phyloP scores from a whole-genome alignment of 2,797 vertebrate genomes.

The Leptoclinus maculatus region DNA sequence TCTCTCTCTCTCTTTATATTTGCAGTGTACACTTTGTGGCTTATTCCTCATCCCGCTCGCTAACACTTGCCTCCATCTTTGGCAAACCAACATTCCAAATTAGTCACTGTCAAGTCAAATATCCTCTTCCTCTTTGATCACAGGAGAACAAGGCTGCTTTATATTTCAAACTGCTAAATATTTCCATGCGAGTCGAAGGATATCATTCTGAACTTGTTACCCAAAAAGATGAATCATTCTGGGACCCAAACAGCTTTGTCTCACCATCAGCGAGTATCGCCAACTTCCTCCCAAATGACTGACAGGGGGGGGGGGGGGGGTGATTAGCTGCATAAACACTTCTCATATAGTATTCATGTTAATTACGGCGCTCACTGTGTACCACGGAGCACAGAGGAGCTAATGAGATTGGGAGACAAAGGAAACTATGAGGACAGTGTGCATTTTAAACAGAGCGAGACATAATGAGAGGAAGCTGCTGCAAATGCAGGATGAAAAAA shows the following conservation, averaged over 20 bases:
- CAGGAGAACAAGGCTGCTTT: neutral
- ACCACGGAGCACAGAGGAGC: slow-evolving; percentile 27
- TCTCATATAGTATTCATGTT: slow-evolving; percentile 44
- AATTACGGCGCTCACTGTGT: slow-evolving; percentile 38
- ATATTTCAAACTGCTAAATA: slow-evolving; percentile 13
- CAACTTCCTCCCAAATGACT: slow-evolving; percentile 37
- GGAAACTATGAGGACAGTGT: slow-evolving; percentile 46
- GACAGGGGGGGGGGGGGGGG: slow-evolving; percentile 14
- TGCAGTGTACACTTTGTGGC: slow-evolving; percentile 60
- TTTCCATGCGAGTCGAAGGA: neutral
- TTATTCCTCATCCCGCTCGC: slow-evolving; percentile 39
- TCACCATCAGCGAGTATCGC: slow-evolving; percentile 22
- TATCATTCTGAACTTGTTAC: slow-evolving; percentile 9
- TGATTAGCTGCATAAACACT: slow-evolving; percentile 56
- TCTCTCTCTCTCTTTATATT: slow-evolving; percentile 14
- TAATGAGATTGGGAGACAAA: slow-evolving; percentile 66
- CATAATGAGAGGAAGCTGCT: slow-evolving; percentile 59
- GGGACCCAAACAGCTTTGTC: slow-evolving; percentile 23
- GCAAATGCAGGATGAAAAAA: slow-evolving; percentile 42
- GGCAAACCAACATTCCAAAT: slow-evolving; percentile 62
- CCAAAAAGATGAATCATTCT: neutral
- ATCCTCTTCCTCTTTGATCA: slow-evolving; percentile 38
- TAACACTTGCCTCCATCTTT: slow-evolving; percentile 46
- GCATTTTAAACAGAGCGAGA: slow-evolving; percentile 61
- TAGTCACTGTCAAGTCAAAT: slow-evolving; percentile 64